Evolutionary conservation across 2,888 invertebrate species (phyloP).

Genomic region (Sepioteuthis lessoniana): DNA sequence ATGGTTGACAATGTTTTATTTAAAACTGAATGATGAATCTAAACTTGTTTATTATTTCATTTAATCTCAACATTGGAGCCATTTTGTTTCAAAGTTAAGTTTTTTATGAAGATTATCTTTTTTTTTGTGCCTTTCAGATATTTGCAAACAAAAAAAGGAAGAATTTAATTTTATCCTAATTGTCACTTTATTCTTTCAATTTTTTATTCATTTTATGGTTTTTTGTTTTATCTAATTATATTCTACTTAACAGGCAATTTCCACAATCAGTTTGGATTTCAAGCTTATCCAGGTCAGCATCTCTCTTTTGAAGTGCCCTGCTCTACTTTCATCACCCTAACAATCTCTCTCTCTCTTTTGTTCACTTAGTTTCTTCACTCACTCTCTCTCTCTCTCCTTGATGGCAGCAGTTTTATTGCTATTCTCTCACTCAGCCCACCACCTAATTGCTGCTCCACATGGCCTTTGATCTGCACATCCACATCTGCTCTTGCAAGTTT

Average conservation of each 20-base stretch:
- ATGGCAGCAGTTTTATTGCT: neutral
- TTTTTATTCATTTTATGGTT: neutral
- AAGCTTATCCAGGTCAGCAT: conserved; percentile 51
- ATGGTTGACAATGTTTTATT: too few relatives aligned
- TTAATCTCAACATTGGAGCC: neutral
- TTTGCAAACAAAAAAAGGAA: neutral
- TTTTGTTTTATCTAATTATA: neutral
- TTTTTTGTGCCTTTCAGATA: neutral
- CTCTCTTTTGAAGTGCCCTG: conserved; percentile 49
- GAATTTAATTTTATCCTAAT: neutral
- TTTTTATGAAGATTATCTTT: too few relatives aligned
- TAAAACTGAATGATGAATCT: too few relatives aligned
- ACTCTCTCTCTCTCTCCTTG: neutral
- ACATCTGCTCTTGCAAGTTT: neutral
- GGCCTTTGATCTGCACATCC: neutral
- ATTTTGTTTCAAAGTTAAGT: neutral
- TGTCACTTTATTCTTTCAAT: neutral
- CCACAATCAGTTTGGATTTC: conserved; percentile 49
- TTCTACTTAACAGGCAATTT: conserved; percentile 40
- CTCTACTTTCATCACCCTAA: conserved; percentile 50
- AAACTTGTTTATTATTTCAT: neutral
- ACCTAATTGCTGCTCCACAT: neutral
- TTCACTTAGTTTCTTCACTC: conserved; percentile 25
- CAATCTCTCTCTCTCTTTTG: conserved; percentile 47
- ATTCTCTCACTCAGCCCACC: neutral